Evolutionary conservation across 2,888 invertebrate species (phyloP), one percentile per base, ranked within the genome.

Genomic region (Rhaphigaster nebulosa): DNA sequence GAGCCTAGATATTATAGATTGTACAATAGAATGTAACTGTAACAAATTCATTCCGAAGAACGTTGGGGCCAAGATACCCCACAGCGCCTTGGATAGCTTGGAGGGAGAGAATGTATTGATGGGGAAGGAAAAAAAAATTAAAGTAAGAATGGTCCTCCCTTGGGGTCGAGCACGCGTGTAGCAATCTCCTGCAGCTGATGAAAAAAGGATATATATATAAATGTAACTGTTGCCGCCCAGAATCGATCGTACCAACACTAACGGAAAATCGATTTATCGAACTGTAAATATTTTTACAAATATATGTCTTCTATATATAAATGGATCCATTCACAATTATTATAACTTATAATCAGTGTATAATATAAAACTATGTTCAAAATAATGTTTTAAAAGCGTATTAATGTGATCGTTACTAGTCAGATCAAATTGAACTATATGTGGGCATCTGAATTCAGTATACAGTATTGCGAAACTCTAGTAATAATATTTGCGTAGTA

Each of bases 101-200:
- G 41, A 15, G 41, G 41, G 34, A n/a, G 45, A 5, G 45, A 84
- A 84, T 84, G 84, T 84, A 84, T 84, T 84, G 84, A 84, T 84
- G 84, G 84, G 84, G 84, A 38, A 84, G 15, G 15, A 38, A 45
- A 84, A 84, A 84, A 84, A 84, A 84, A n/a, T 26, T 45, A 6
- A 84, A 84, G 84, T 84, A 84, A 84, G 84, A 84, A 84, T 84
- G 84, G 84, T 84, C 45, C 45, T 26, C 45, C 84, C 84, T 23
- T 18, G 45, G 84, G 84, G 84, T 84, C 45, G 45, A n/a, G 84
- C 84, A 84, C 84, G 84, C 84, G 84, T 45, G 45, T 50, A 50
- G 23, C 41, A 50, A 84, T 84, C 84, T 50, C n/a, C 26, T 20
- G 15, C 45, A 50, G 45, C 45, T 84, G 45, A 50, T 26, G 84